Percentiles rank a stretch among this genome's conserved stretches.
phyloP scores from a whole-genome alignment of 92 coral and sea anemone species.

The Phenganax stokvisi region DNA sequence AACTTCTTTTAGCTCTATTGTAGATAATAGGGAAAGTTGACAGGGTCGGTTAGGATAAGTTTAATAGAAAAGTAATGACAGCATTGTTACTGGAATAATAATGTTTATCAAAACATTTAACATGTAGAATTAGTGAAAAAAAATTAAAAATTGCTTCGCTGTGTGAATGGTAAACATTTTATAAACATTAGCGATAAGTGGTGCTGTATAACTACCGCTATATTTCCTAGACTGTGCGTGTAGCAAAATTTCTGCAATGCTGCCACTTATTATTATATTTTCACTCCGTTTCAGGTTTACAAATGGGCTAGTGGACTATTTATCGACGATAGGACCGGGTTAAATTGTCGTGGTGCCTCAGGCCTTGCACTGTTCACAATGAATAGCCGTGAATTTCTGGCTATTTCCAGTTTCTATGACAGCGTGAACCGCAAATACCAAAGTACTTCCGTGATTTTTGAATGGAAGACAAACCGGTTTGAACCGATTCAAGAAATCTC shows the following conservation, averaged over 20 bases:
- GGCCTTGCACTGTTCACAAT: slow-evolving; percentile 65
- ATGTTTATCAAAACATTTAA: too few species aligned
- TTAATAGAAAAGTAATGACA: too few species aligned
- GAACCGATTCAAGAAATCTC: slow-evolving; percentile 56
- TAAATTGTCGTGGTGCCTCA: slow-evolving; percentile 74
- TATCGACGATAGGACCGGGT: slow-evolving; percentile 41
- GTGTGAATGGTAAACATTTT: too few species aligned
- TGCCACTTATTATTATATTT: neutral
- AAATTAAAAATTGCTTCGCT: too few species aligned
- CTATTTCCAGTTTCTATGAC: slow-evolving; percentile 68
- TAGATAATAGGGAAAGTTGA: too few species aligned
- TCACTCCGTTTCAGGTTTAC: slow-evolving; percentile 55
- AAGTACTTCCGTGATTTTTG: slow-evolving; percentile 68
- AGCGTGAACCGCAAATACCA: slow-evolving; percentile 51
- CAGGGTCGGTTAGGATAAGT: too few species aligned
- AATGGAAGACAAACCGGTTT: slow-evolving; percentile 60
- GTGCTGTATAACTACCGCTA: neutral
- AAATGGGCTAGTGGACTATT: slow-evolving; percentile 55
- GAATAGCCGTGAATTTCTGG: slow-evolving; percentile 55
- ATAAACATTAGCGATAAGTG: too few species aligned
- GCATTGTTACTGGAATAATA: too few species aligned
- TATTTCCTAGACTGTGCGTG: neutral
- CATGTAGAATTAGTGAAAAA: too few species aligned
- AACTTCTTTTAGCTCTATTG: too few species aligned
- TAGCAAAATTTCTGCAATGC: too few species aligned